These are phyloP conservation scores for Sorex maritimensis DNA, from an alignment of 2,797 vertebrate genomes.

Conservation along the genomic window DNA sequence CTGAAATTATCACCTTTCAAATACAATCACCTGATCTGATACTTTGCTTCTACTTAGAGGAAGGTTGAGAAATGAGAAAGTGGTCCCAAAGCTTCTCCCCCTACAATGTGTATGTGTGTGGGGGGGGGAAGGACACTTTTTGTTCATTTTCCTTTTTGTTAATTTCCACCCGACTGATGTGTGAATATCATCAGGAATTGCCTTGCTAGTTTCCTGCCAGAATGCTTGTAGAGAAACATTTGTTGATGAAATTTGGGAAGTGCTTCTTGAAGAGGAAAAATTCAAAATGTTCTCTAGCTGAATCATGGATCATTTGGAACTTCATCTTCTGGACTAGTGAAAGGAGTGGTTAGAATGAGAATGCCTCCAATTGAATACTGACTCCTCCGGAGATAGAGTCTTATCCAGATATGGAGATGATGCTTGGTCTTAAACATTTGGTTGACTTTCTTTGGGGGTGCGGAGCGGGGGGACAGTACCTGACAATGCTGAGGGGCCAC, in stretches of 20 bases:
- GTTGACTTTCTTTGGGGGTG: too few relatives aligned
- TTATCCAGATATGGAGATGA: too few relatives aligned
- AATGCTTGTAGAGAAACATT: constrained; percentile 29
- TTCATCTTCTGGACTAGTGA: not conserved
- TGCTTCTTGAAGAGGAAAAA: constrained; percentile 35
- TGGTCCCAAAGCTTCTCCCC: constrained; percentile 23
- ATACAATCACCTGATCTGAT: constrained; percentile 55
- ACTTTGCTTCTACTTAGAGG: constrained; percentile 45
- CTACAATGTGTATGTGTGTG: not conserved
- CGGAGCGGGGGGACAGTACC: too few relatives aligned
- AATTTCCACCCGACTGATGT: constrained; percentile 1
- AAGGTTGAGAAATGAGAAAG: constrained; percentile 32
- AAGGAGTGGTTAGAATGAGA: constrained; percentile 31
- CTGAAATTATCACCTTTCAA: constrained; percentile 54
- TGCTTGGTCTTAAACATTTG: too few relatives aligned
- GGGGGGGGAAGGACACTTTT: not conserved
- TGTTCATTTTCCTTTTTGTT: constrained; percentile 10
- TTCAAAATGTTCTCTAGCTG: constrained; percentile 33
- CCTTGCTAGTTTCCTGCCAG: constrained; percentile 22
- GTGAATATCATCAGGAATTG: constrained; percentile 31
- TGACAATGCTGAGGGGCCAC: too few relatives aligned
- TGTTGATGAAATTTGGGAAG: constrained; percentile 35
- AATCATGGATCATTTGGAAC: not conserved
- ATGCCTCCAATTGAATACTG: constrained; percentile 15
- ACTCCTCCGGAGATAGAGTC: not conserved